Base-by-base conservation (phyloP, 2,113 vertebrate species). In the Tragelaphus strepsiceros region DNA sequence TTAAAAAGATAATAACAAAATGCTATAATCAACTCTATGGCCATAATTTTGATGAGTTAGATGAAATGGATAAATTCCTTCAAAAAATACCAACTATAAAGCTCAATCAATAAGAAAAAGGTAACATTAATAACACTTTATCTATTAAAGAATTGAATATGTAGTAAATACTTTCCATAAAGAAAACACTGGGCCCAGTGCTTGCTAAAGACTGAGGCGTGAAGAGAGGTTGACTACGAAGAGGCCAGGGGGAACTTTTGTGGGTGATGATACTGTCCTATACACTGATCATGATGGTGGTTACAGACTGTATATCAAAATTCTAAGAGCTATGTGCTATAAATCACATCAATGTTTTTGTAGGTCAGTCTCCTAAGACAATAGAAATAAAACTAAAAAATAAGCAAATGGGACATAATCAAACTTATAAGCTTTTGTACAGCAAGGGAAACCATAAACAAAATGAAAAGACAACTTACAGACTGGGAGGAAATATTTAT, bases 101-200 rank as follows among this genome's bases (percentile, higher is more conserved):
- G 19, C 49, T 53, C 49, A 59, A 32, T 64, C 39, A 78, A 49
- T 53, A 71, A 61, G 39, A 78, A 78, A 64, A 82, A 71, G 5
- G 24, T 39, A 46, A 80, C 15, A 35, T n/a, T 17, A 96, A 93
- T 56, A 39, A 17, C 59, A 93, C 8, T 78, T 96, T 89, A 82
- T 56, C 43, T 91, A 59, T 56, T 71, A 87, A 96, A 91, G 24
- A 94, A 43, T 54, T 82, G 15, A 88, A 91, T 82, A 54, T 56
- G 16, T 87, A 67, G 77, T 54, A 61, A 94, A 91, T 91, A 59
- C 39, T 81, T 94, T 32, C 35, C 21, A 49, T 22, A 74, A 51
- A 46, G 32, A 96, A 90, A 94, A 85, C 19, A 46, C 12, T 26
- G 71, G 32, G 43, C 43, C 21, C 53, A 74, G 8, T 62, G n/a